Base-by-base conservation (phyloP, 2,888 invertebrate genomes). In the Melolontha melolontha region DNA sequence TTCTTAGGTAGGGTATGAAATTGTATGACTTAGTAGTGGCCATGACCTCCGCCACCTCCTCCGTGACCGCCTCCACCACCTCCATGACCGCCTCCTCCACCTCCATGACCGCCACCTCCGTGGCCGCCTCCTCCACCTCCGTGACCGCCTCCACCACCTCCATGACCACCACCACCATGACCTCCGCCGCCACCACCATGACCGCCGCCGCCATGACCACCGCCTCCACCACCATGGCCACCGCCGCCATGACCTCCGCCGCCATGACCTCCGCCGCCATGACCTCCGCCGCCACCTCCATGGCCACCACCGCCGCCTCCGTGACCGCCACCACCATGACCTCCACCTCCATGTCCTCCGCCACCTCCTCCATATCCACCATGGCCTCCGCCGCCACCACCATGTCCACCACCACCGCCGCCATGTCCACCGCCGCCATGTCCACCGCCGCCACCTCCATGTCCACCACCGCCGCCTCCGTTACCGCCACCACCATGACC, bases 151-250 rank as follows among this genome's bases (percentile, higher is more conserved):
- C 55, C 54, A 2, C 55, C 54, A 14, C 62, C 62, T 14, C 47
- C 49, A 27, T 64, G 66, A 16, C 66, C 64, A 10, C 62, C 44
- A 42, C 40, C 47, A 22, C 54, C 54, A 22, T 50, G 34, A 8
- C 51, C 41, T 6, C 51, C 50, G 4, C 66, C 66, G 5, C 29
- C 34, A n/a, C 17, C 14, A 8, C 14, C 14, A n/a, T 62, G 14
- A n/a, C 41, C 49, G 41, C 64, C 42, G 39, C 44, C 47, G 14
- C 70, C 90, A 89, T 55, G 29, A 11, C 67, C 44, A 16, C 49
- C 64, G 6, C 66, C 27, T 12, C 55, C 57, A 14, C 59, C 42
- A 12, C 66, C 49, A 40, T 29, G 27, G 10, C 40, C 62, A 7
- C 62, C 51, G 7, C 67, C 67, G 16, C 54, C 62, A n/a, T 54